A percentile compares a stretch with the other conserved stretches of the same genome.
Evolutionary conservation across 2,113 vertebrate species (phyloP).

Genomic region (Micromys minutus): DNA sequence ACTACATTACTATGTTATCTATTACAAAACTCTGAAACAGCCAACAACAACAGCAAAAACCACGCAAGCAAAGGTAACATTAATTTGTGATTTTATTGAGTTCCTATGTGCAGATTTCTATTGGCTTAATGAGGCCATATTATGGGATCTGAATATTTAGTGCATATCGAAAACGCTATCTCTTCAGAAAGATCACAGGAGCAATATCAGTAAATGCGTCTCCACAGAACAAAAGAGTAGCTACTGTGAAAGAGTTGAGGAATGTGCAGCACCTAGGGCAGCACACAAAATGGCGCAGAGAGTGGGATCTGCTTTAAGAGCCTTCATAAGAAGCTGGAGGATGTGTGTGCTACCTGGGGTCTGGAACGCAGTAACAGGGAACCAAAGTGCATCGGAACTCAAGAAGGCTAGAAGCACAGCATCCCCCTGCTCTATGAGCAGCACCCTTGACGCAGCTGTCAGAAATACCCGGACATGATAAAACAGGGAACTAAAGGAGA

Average conservation of each 20-base stretch:
- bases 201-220: neutral
- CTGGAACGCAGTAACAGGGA: neutral
- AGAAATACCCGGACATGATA: neutral
- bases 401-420: neutral
- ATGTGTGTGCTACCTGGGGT: accelerated
- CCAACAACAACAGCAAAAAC: no score
- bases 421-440: accelerated
- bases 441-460: conserved; percentile 10
- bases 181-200: neutral
- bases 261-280: neutral
- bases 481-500: neutral
- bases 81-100: neutral
- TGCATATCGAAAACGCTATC: neutral
- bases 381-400: neutral
- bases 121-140: neutral
- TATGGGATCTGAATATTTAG: neutral
- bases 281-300: neutral
- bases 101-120: neutral
- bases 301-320: neutral
- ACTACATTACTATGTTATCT: neutral
- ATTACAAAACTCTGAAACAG: neutral
- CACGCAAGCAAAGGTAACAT: neutral
- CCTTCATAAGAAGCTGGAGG: neutral
- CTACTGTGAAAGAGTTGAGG: neutral
- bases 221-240: neutral